These are phyloP conservation scores for Emesis castigata DNA, from an alignment of 2,888 invertebrate genomes.

Conservation along the genomic window DNA sequence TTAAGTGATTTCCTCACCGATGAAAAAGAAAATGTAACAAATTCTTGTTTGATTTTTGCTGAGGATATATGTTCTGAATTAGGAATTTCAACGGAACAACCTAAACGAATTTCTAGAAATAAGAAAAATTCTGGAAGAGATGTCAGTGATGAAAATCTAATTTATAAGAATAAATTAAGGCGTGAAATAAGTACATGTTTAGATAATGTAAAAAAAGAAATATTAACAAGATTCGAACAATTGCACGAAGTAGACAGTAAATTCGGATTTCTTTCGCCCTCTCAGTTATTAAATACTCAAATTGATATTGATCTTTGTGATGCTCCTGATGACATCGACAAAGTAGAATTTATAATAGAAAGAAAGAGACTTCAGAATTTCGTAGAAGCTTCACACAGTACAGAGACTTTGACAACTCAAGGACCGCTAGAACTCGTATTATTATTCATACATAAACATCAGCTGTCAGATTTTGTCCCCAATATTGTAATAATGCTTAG, in stretches of 20 bases:
- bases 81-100: background rate
- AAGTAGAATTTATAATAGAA: slow-evolving; percentile 1
- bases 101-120: background rate
- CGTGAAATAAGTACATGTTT: background rate
- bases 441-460: background rate
- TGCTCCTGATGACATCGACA: slow-evolving; percentile 1
- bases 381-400: background rate
- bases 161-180: slow-evolving; percentile 6
- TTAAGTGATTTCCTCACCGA: slow-evolving; percentile 1
- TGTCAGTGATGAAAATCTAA: background rate
- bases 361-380: slow-evolving; percentile 5
- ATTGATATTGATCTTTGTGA: background rate
- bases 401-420: background rate
- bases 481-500: slow-evolving; percentile 3
- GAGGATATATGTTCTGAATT: background rate
- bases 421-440: slow-evolving; percentile 11
- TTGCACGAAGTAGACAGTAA: background rate
- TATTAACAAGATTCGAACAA: slow-evolving; percentile 9
- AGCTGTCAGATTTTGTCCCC: background rate
- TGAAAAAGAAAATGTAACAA: background rate
- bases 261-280: background rate
- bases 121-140: slow-evolving; percentile 1
- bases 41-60: slow-evolving; percentile 3
- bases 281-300: slow-evolving; percentile 11
- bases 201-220: background rate